A percentile compares a stretch with the other conserved stretches of the same genome.
These are phyloP conservation scores for Bombus difficillimus DNA, from an alignment of 1,140 invertebrate genomes.

Conservation along the genomic window DNA sequence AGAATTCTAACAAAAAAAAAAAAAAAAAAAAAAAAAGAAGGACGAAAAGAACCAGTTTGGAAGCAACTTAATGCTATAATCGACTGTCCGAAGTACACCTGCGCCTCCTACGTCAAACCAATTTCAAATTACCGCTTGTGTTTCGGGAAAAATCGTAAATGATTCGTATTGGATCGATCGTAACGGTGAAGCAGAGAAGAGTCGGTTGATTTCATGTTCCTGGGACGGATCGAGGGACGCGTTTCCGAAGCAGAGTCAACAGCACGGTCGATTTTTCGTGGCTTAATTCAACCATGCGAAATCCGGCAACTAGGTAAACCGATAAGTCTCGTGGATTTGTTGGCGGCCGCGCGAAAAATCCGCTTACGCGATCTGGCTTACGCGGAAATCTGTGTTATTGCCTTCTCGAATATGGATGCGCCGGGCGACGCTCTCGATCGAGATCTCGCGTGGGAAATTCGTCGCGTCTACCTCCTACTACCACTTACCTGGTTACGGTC, in stretches of 20 bases:
- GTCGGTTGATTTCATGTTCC: conserved; percentile 6
- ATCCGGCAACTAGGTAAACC: conserved; percentile 61
- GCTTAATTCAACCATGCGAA: conserved; percentile 56
- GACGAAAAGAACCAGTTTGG: no score
- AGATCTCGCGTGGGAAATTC: conserved; percentile 47
- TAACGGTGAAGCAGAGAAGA: neutral
- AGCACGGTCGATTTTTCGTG: conserved; percentile 54
- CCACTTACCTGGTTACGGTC: conserved; percentile 75
- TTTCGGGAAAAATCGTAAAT: neutral
- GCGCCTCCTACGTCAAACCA: neutral
- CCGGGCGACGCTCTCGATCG: conserved; percentile 25
- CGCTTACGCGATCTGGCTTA: conserved; percentile 56
- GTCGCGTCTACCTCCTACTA: conserved; percentile 11
- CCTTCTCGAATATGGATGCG: conserved; percentile 56
- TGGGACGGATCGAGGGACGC: neutral
- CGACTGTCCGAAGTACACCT: neutral
- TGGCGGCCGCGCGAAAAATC: conserved; percentile 58
- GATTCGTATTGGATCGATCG: neutral
- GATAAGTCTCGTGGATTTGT: conserved; percentile 64
- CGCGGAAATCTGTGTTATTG: conserved; percentile 57
- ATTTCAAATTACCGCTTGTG: neutral
- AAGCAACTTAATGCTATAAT: no score
- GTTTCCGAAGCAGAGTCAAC: conserved; percentile 47
- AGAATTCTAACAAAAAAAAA: no score
- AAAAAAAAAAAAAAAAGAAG: no score